Base-by-base conservation (phyloP, 2,797 vertebrate genomes). In the Falco cherrug region DNA sequence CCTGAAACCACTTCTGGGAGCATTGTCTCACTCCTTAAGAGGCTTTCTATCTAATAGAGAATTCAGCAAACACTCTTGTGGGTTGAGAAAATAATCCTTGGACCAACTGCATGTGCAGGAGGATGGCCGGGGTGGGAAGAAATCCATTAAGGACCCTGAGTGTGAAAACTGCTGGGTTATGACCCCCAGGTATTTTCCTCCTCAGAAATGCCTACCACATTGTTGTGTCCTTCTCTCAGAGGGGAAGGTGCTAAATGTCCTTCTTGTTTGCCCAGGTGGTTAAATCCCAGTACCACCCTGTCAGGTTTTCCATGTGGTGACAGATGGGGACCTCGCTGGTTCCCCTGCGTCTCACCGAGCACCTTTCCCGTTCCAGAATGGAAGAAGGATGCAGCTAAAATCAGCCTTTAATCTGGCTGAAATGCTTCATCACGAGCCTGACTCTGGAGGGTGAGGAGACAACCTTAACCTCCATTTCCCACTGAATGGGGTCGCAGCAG, bases 1-100 rank as follows among this genome's bases (percentile, higher is more conserved):
- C 48, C 39, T 67, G 84, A 94, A 96, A 60, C 17, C 77, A 73
- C 35, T 91, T 78, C 67, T 86, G 87, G 61, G 73, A 94, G 80
- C 79, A 91, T 84, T 73, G 51, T 69, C 63, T 95, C 51, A 6
- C 69, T 91, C 50, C 73, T 81, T 41, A 86, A 84, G 87, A 91
- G 89, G 61, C 45, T 94, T 88, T 84, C 20, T 92, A 41, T 51
- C 67, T 94, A 79, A 89, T 2, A 76, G 87, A 88, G 28, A 89
- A 88, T 84, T 93, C 85, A 82, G 51, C 1, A 1, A 78, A 93
- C 68, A 10, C 47, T 92, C 84, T n/a, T n/a, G 37, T 9, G 19
- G 14, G 47, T 13, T 86, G 59, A 73, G 73, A 81, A 88, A 90
- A 78, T 11, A 81, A 60, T 88, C 31, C 73, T 68, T 31, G 54